Evolutionary conservation across 1,140 invertebrate genomes (phyloP).

Genomic region (Aphelenchoides besseyi): DNA sequence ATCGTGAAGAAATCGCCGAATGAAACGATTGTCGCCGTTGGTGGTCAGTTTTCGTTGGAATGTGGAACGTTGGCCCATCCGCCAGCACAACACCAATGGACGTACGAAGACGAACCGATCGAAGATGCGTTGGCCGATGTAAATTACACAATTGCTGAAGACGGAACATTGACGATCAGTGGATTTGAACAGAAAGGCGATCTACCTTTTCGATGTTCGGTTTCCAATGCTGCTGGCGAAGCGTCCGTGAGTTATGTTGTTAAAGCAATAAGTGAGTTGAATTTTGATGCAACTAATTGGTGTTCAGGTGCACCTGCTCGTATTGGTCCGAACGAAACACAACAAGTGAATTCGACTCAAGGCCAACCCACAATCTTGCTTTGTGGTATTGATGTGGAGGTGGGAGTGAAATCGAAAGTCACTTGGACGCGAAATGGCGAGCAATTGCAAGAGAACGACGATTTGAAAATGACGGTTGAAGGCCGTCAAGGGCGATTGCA

Average conservation of each 20-base stretch:
- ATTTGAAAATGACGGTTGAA: constrained; percentile 17
- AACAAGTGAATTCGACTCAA: constrained; percentile 46
- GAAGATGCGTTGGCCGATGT: constrained; percentile 27
- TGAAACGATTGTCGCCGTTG: constrained; percentile 45
- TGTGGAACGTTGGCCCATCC: constrained; percentile 55
- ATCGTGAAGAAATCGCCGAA: constrained; percentile 34
- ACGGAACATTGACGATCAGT: constrained; percentile 38
- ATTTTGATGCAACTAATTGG: constrained; percentile 9
- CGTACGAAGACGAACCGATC: constrained; percentile 46
- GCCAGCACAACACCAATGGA: constrained; percentile 52
- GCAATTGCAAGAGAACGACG: neutral
- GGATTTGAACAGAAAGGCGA: constrained; percentile 31
- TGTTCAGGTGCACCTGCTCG: constrained; percentile 3
- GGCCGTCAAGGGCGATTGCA: constrained; percentile 40
- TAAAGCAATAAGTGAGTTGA: constrained; percentile 21
- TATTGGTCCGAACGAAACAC: constrained; percentile 7
- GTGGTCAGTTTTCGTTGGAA: constrained; percentile 39
- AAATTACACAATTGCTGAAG: constrained; percentile 24
- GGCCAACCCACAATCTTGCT: constrained; percentile 41
- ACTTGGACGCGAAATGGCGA: constrained; percentile 44
- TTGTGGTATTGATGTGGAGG: constrained; percentile 45
- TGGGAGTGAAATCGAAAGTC: constrained; percentile 34
- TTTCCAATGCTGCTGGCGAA: constrained; percentile 48
- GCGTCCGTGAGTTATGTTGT: constrained; percentile 44
- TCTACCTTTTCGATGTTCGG: constrained; percentile 44